A percentile compares a stretch with the other conserved stretches of the same genome.
phyloP scores from a whole-genome alignment of 2,888 invertebrate genomes.

The Parnassius orleans region DNA sequence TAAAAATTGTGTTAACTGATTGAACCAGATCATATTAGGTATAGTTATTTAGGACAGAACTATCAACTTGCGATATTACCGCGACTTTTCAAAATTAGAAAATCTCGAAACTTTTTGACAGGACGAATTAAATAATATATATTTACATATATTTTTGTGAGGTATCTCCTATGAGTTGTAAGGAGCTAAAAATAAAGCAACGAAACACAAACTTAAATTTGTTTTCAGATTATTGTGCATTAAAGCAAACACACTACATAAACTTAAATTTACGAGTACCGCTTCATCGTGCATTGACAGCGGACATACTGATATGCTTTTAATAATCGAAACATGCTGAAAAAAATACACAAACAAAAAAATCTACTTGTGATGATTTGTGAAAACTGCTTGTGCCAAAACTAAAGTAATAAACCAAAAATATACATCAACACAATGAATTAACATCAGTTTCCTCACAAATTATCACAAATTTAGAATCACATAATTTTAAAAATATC shows the following conservation, averaged over 20 bases:
- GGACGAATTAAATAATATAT: too few relatives aligned
- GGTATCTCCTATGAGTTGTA: too few relatives aligned
- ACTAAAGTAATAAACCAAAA: constrained; percentile 22
- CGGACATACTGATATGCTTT: constrained; percentile 6
- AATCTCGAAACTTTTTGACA: too few relatives aligned
- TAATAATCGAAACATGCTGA: constrained; percentile 24
- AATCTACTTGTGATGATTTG: constrained; percentile 38
- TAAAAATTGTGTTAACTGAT: too few relatives aligned
- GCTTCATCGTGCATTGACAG: constrained; percentile 21
- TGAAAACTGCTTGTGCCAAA: constrained; percentile 44
- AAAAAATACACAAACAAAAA: constrained; percentile 13
- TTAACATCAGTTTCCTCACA: constrained; percentile 38
- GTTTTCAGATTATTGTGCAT: constrained; percentile 23
- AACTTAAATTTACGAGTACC: constrained; percentile 13
- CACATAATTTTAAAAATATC: constrained; percentile 6
- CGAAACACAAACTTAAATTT: too few relatives aligned
- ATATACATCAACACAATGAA: background rate
- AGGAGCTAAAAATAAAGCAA: too few relatives aligned
- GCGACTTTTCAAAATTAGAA: too few relatives aligned
- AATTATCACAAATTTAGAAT: constrained; percentile 38
- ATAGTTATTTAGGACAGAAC: too few relatives aligned
- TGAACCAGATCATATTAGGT: too few relatives aligned
- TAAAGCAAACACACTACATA: constrained; percentile 22
- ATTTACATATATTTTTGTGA: too few relatives aligned
- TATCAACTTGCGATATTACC: too few relatives aligned